These are phyloP conservation scores for Drosophila azteca DNA, from an alignment of 1,140 invertebrate genomes.

Conservation along the genomic window DNA sequence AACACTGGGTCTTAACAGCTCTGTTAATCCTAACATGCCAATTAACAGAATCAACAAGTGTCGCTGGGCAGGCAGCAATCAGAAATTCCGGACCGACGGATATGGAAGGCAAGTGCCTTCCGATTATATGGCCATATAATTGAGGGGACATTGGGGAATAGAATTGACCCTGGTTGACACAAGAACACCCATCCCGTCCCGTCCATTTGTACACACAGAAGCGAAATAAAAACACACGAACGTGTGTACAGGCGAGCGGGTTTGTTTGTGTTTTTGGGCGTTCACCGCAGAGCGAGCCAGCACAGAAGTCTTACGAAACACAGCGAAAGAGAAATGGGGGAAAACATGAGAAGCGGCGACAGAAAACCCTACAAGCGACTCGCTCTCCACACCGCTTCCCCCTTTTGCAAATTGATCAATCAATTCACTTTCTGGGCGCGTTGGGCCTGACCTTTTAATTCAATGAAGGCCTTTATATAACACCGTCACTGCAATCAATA, in stretches of 20 bases:
- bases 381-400: background rate
- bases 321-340: constrained; percentile 29
- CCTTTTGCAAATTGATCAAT: constrained; percentile 55
- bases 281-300: constrained; percentile 20
- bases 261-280: constrained; percentile 54
- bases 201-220: constrained; percentile 1
- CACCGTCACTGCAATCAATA: background rate
- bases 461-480: constrained; percentile 58
- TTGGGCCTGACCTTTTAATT: constrained; percentile 60
- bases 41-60: constrained; percentile 44
- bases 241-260: background rate
- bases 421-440: constrained; percentile 41
- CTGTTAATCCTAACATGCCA: background rate
- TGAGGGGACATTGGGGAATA: constrained; percentile 26
- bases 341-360: constrained; percentile 23
- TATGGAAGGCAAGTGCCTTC: background rate
- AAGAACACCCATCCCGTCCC: constrained; percentile 1
- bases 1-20: background rate
- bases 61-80: background rate
- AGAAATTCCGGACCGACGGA: background rate
- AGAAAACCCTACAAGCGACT: constrained; percentile 32
- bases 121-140: constrained; percentile 24
- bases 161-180: constrained; percentile 40
- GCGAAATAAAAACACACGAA: background rate
- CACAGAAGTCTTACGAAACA: constrained; percentile 46